Percentiles rank a stretch among this genome's conserved stretches.
Conservation (phyloP, 1,140 invertebrate species). For the Proctacanthus coquilletti region DNA sequence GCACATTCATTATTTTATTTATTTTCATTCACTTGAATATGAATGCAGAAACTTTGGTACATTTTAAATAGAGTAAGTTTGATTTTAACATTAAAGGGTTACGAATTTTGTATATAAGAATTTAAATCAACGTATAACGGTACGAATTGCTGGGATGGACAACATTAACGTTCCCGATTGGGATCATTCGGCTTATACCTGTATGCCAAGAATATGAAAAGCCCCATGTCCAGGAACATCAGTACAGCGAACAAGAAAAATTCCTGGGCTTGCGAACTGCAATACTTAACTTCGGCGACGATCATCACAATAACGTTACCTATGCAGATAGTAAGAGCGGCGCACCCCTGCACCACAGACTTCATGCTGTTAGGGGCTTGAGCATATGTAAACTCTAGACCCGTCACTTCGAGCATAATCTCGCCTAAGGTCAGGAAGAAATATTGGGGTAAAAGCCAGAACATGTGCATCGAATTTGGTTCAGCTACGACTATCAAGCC, state of each 20-base stretch:
- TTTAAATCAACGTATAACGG: too few species aligned
- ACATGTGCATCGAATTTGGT: conserved; percentile 58
- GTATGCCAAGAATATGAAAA: conserved; percentile 64
- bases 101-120: too few species aligned
- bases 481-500: conserved; percentile 33
- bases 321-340: conserved; percentile 78
- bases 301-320: conserved; percentile 85
- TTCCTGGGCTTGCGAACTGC: conserved; percentile 41
- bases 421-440: conserved; percentile 65
- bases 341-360: conserved; percentile 74
- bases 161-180: too few species aligned
- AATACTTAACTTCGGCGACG: conserved; percentile 36
- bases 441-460: conserved; percentile 78
- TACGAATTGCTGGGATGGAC: too few species aligned
- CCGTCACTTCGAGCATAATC: conserved; percentile 84
- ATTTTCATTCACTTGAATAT: too few species aligned
- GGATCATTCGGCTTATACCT: conserved; percentile 39
- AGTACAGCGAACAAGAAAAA: conserved; percentile 78
- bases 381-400: conserved; percentile 80
- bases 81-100: too few species aligned
- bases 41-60: too few species aligned
- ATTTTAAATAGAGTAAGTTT: too few species aligned
- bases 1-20: too few species aligned
- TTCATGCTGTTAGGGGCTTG: conserved; percentile 84
- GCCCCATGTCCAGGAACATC: conserved; percentile 66